These are phyloP conservation scores for Hydropsyche betteni DNA, from an alignment of 2,888 invertebrate species.

Conservation along the genomic window DNA sequence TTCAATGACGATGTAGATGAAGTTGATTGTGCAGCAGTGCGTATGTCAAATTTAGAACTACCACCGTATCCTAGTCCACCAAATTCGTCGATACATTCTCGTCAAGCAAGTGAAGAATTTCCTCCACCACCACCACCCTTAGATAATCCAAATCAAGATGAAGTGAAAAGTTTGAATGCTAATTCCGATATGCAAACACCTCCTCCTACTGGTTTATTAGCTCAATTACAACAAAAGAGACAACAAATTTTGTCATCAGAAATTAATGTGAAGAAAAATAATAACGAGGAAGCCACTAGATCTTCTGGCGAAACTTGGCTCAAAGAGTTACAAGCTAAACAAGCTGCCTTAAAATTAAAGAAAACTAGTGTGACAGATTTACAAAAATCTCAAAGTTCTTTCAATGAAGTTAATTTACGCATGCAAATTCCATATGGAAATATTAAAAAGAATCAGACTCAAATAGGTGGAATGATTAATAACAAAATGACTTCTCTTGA, in stretches of 20 bases:
- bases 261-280: constrained; percentile 57
- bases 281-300: constrained; percentile 56
- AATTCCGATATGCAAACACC: constrained; percentile 51
- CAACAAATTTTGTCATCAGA: constrained; percentile 68
- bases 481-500: constrained; percentile 38
- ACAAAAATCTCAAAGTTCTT: constrained; percentile 40
- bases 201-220: constrained; percentile 64
- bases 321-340: constrained; percentile 82
- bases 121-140: constrained; percentile 87
- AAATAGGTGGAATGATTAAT: constrained; percentile 2
- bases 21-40: constrained; percentile 70
- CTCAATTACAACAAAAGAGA: constrained; percentile 72
- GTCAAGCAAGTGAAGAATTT: constrained; percentile 89
- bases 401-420: constrained; percentile 47
- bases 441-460: constrained; percentile 23
- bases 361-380: constrained; percentile 60
- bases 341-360: constrained; percentile 66
- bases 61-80: constrained; percentile 86
- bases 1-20: constrained; percentile 70
- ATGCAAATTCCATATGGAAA: constrained; percentile 21
- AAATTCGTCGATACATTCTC: constrained; percentile 80
- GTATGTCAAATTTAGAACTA: constrained; percentile 64
- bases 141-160: constrained; percentile 72
- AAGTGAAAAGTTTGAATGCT: constrained; percentile 53
- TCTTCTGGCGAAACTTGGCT: constrained; percentile 73